These are phyloP conservation scores for Macropis europaea DNA, from an alignment of 2,888 invertebrate species.

Conservation along the genomic window DNA sequence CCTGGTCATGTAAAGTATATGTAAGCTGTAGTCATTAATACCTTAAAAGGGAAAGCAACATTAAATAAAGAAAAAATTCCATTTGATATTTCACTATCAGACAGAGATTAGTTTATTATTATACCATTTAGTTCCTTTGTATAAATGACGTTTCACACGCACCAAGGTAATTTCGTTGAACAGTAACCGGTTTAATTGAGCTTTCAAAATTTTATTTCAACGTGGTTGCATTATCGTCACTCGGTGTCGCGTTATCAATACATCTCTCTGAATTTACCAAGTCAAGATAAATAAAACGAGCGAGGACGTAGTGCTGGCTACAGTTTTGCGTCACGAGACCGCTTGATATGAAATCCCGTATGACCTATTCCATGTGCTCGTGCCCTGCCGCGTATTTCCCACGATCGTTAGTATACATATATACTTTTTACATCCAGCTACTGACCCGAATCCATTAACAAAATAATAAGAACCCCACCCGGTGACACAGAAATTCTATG, in stretches of 20 bases:
- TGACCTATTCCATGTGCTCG: conserved; percentile 35
- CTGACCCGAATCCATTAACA: conserved; percentile 43
- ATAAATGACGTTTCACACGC: too few relatives aligned
- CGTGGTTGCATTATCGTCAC: background rate
- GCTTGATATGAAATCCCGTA: conserved; percentile 46
- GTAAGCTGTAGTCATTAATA: too few relatives aligned
- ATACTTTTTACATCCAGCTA: conserved; percentile 36
- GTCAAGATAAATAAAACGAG: conserved; percentile 12
- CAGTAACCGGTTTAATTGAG: background rate
- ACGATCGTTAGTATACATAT: conserved; percentile 41
- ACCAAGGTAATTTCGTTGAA: background rate
- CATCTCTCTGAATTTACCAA: conserved; percentile 10
- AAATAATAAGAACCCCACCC: conserved; percentile 52
- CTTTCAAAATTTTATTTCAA: background rate
- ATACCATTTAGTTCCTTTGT: too few relatives aligned
- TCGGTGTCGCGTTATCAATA: background rate
- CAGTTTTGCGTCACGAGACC: background rate
- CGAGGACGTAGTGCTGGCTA: background rate
- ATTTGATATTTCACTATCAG: too few relatives aligned
- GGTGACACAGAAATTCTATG: conserved; percentile 35
- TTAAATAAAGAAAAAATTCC: too few relatives aligned
- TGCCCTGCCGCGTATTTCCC: conserved; percentile 41
- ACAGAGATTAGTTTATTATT: too few relatives aligned
- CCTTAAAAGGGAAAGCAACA: too few relatives aligned
- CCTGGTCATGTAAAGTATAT: too few relatives aligned